Base-by-base conservation (phyloP, 2,113 vertebrate species). In the Mesocricetus auratus region DNA sequence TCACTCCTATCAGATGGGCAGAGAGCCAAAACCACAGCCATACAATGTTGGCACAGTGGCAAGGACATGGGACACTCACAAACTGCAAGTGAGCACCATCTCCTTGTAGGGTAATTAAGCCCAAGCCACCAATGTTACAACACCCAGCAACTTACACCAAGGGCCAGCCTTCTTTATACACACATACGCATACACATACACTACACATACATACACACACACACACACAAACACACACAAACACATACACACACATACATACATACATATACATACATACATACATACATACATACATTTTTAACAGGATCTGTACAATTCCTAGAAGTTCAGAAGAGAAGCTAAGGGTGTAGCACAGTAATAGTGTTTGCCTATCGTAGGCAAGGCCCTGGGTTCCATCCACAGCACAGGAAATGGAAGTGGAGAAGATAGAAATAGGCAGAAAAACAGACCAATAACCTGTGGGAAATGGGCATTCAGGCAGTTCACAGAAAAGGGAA, bases 1-100 rank as follows among this genome's bases (percentile, higher is more conserved):
- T 90, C 47, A 86, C 26, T 66, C 64, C 4, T 71, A 94, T 86
- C 56, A 75, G 90, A 90, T 50, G 56, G 86, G 64, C 96, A 45
- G 24, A 86, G 45, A 17, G 24, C 45, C 86, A 19, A 81, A 92
- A 58, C 53, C 73, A 53, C 33, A 45, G 71, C 56, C 86, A 71
- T 50, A 86, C 42, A 71, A 39, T 22, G 31, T 39, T 71, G 79
- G 71, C 77, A 58, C 22, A 10, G 50, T 13, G 71, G 60, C 9
- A 8, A 83, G 71, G 62, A 45, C 71, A 12, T 0, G 4, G 83
- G 77, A 45, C 29, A 56, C 22, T 29, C 71, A 33, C 64, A 21
- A 3, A 7, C 16, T 39, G 31, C n/a, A n/a, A 89, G 71, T 19
- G 31, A 64, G n/a, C 31, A 64, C 29, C 4, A 24, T 33, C 64